Evolutionary conservation across 2,797 vertebrate genomes (phyloP).

Genomic region (Eurystomus glaucurus): DNA sequence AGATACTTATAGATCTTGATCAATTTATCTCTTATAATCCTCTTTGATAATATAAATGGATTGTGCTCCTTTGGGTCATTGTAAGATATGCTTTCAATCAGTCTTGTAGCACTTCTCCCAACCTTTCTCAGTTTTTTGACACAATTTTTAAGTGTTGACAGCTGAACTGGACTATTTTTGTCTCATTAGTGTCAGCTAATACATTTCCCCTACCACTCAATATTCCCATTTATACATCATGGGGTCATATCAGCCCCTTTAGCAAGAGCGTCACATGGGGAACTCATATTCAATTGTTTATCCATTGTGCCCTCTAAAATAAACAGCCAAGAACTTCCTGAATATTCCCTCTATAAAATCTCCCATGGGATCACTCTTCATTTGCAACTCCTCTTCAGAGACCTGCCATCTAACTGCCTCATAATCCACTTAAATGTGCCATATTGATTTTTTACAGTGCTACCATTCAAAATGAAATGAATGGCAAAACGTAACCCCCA

Average conservation of each 20-base stretch:
- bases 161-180: background rate
- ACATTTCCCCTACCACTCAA: background rate
- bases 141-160: background rate
- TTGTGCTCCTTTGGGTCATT: background rate
- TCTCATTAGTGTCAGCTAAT: slow-evolving; percentile 31
- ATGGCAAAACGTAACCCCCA: background rate
- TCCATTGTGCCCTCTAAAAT: background rate
- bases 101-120: background rate
- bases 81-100: background rate
- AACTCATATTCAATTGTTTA: background rate
- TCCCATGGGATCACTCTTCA: slow-evolving; percentile 26
- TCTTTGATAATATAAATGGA: slow-evolving; percentile 17
- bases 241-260: slow-evolving; percentile 4
- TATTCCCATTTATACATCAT: slow-evolving; percentile 35
- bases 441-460: slow-evolving; percentile 46
- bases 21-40: background rate
- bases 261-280: background rate
- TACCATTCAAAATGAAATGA: background rate
- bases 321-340: slow-evolving; percentile 52
- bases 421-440: slow-evolving; percentile 47
- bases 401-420: slow-evolving; percentile 35
- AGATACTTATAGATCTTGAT: background rate
- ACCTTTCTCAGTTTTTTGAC: background rate
- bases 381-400: slow-evolving; percentile 41
- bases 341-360: slow-evolving; percentile 27